A percentile compares a stretch with the other conserved stretches of the same genome.
Evolutionary conservation across 2,797 vertebrate genomes (phyloP).

Genomic region (Pitangus sulphuratus): DNA sequence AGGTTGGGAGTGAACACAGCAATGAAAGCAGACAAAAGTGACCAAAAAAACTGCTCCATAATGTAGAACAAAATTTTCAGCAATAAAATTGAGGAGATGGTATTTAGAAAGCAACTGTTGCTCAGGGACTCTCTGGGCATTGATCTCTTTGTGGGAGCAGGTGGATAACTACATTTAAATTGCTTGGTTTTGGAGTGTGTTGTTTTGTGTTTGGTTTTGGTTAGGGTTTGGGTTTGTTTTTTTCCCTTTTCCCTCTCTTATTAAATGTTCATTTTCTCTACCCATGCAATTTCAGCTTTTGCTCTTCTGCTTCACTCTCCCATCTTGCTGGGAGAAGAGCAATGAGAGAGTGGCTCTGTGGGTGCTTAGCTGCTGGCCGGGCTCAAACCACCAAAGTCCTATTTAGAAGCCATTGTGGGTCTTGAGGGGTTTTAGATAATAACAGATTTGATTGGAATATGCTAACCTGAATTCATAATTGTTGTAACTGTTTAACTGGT

Average conservation of each 20-base stretch:
- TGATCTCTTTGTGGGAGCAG: background rate
- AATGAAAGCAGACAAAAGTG: background rate
- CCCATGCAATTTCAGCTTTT: background rate
- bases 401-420: background rate
- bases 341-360: background rate
- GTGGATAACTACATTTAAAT: background rate
- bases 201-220: background rate
- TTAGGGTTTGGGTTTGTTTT: no score
- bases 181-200: background rate
- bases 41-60: background rate
- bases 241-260: background rate
- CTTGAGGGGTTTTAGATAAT: background rate
- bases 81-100: background rate
- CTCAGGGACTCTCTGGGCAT: background rate
- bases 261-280: background rate
- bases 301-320: background rate
- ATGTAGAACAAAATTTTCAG: background rate
- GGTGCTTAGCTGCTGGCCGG: background rate
- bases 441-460: background rate
- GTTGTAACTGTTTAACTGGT: background rate
- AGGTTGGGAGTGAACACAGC: accelerated
- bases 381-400: background rate
- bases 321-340: background rate
- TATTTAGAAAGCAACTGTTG: background rate
- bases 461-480: background rate